Base-by-base conservation (phyloP, 2,888 invertebrate species). In the Pollenia labialis region DNA sequence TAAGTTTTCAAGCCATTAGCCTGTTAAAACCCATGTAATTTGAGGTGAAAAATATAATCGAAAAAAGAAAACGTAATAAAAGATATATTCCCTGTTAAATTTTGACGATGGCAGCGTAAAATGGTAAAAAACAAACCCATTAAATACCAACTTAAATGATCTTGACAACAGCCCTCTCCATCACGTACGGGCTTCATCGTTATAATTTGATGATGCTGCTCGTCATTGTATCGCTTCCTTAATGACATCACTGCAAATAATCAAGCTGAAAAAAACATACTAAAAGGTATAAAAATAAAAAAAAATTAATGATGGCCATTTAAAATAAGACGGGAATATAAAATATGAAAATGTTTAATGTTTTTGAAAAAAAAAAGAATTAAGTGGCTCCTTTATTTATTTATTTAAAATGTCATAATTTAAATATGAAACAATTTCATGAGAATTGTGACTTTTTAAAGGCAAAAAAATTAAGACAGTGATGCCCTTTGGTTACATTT, bases 281-380 rank as follows among this genome's bases (percentile, higher is more conserved):
- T 32, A 48, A 44, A 72, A 77, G 32, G 16, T 23, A 81, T 42
- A 66, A 40, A 42, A 56, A 74, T n/a, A n/a, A 23, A 50, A 68
- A 58, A 81, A 66, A 64, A 48, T 64, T 72, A 60, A 84, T 84
- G 66, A 79, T 68, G 71, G 72, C 10, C 58, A 79, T 74, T 84
- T 74, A 79, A 84, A 84, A 66, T 68, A 84, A 79, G 77, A 79
- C 72, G 60, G 72, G 40, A 62, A 46, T 69, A 76, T 71, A 64
- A 69, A 82, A 68, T 68, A 58, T 42, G 12, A 66, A 68, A 42
- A 69, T 42, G 54, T 40, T 74, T 81, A 18, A 46, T 18, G 14
- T 32, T 32, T 81, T 44, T 42, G 1, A 44, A 14, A 69, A 46
- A n/a, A 44, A 44, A n/a, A 44, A 56, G 42, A 44, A 48, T 75